A percentile compares a stretch with the other conserved stretches of the same genome.
These are phyloP conservation scores for Pollenia angustigena DNA, from an alignment of 2,888 invertebrate genomes.

Conservation along the genomic window DNA sequence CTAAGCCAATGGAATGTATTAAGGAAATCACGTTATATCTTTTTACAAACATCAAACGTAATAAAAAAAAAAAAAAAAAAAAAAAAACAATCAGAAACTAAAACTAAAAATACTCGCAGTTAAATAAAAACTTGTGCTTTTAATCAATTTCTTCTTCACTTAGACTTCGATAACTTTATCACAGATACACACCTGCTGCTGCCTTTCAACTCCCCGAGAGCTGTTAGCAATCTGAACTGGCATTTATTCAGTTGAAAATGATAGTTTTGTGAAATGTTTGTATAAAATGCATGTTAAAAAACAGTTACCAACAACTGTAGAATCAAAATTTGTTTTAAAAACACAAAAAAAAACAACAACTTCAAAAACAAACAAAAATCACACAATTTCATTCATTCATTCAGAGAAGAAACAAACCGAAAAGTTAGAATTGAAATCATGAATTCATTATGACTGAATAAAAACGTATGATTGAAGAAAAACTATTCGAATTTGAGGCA, in stretches of 20 bases:
- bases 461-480: constrained; percentile 46
- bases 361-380: constrained; percentile 53
- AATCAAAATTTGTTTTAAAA: constrained; percentile 49
- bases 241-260: constrained; percentile 59
- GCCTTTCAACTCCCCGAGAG: constrained; percentile 4
- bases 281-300: constrained; percentile 64
- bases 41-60: constrained; percentile 1
- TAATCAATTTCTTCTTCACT: constrained; percentile 61
- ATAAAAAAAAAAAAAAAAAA: constrained; percentile 20
- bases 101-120: constrained; percentile 18
- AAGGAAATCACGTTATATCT: constrained; percentile 45
- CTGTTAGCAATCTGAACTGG: constrained; percentile 11
- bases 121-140: constrained; percentile 45
- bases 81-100: constrained; percentile 41
- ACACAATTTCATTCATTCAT: constrained; percentile 65
- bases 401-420: constrained; percentile 54
- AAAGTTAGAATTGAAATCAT: constrained; percentile 71
- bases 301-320: constrained; percentile 56
- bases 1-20: constrained; percentile 32
- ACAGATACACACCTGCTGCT: constrained; percentile 42
- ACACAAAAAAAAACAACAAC: constrained; percentile 11
- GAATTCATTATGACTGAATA: constrained; percentile 70
- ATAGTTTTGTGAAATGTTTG: constrained; percentile 48
- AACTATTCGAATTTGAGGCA: constrained; percentile 37
- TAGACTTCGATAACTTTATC: constrained; percentile 34